A percentile compares a stretch with the other conserved stretches of the same genome.
These are phyloP conservation scores for Heliothis peltigera DNA, from an alignment of 2,888 invertebrate genomes.

Conservation along the genomic window DNA sequence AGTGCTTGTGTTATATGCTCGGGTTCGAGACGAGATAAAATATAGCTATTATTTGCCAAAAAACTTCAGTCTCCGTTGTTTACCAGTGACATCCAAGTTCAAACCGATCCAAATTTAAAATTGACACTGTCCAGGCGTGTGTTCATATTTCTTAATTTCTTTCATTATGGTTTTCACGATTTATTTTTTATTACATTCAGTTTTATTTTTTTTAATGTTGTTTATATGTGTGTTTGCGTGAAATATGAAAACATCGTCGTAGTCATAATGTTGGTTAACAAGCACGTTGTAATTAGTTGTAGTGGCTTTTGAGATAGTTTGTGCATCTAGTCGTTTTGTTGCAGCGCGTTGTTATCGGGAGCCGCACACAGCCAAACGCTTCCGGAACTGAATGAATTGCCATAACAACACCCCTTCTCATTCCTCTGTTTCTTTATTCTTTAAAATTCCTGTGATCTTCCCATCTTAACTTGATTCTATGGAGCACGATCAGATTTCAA, in stretches of 20 bases:
- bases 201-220: conserved; percentile 24
- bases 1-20: neutral
- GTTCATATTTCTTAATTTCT: conserved; percentile 54
- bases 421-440: conserved; percentile 53
- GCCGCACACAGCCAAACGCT: conserved; percentile 79
- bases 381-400: conserved; percentile 77
- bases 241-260: conserved; percentile 59
- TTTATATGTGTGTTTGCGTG: conserved; percentile 31
- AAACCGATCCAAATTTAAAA: conserved; percentile 8
- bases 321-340: conserved; percentile 88
- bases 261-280: conserved; percentile 54
- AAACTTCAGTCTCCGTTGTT: neutral
- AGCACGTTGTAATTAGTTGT: conserved; percentile 70
- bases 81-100: conserved; percentile 23
- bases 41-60: neutral
- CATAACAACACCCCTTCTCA: conserved; percentile 62
- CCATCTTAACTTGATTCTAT: conserved; percentile 23
- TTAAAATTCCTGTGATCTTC: conserved; percentile 39
- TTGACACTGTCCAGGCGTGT: conserved; percentile 41
- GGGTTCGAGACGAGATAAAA: no score
- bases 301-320: conserved; percentile 81
- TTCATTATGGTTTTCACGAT: conserved; percentile 36
- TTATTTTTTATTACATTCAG: conserved; percentile 28
- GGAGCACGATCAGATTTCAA: conserved; percentile 32
- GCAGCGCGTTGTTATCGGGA: conserved; percentile 84